phyloP scores from a whole-genome alignment of 2,888 invertebrate species.

The Parnassius orleans region DNA sequence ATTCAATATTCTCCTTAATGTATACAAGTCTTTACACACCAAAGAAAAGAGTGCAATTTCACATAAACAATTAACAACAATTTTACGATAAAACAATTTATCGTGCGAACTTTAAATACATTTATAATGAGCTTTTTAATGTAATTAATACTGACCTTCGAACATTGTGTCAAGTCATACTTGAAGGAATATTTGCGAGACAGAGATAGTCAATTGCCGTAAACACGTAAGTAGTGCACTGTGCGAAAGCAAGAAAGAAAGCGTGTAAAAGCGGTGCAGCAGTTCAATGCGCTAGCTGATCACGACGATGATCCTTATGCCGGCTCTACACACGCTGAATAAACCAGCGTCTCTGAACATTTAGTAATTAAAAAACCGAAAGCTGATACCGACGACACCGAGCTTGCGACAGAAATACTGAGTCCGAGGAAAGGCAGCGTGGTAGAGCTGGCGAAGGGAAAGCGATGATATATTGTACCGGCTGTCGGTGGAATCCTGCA shows the following conservation, averaged over 20 bases:
- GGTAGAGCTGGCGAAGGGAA: constrained; percentile 14
- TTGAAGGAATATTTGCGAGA: background rate
- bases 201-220: background rate
- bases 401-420: background rate
- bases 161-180: background rate
- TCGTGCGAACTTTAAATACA: background rate
- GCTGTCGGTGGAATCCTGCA: constrained; percentile 41
- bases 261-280: constrained; percentile 29
- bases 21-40: too few species aligned
- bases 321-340: constrained; percentile 25
- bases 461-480: constrained; percentile 22
- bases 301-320: constrained; percentile 24
- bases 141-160: constrained; percentile 14
- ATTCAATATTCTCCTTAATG: too few species aligned
- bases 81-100: background rate
- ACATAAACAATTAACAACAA: background rate
- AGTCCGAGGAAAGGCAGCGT: background rate
- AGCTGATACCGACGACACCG: background rate
- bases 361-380: background rate
- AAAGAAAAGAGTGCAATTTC: too few species aligned
- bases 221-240: constrained; percentile 6
- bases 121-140: background rate
- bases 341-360: background rate
- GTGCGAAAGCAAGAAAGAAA: constrained; percentile 12
- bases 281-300: constrained; percentile 21